Base-by-base conservation (phyloP, 35 echinoderm and acorn worm species). In the Ophiothrix spiculata region DNA sequence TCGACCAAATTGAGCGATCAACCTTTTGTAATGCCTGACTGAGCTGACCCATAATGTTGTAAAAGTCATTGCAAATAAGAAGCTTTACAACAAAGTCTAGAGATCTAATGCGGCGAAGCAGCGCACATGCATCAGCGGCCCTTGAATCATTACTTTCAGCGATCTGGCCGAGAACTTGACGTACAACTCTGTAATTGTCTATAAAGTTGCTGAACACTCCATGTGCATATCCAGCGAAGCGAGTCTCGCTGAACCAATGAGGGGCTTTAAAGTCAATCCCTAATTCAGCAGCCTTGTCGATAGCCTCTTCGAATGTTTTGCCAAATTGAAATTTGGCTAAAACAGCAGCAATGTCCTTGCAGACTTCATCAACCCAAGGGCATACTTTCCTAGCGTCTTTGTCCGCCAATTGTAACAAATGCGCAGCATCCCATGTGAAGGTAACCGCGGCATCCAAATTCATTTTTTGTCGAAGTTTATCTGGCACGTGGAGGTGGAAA, bases 181-280 rank as follows among this genome's bases (percentile, higher is more conserved):
- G 17, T 6, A 69, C 60, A 25, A 69, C 60, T 69, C 29, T 69
- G 25, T 69, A 69, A 28, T 69, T 69, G 8, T 54, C 21, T 28
- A 69, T 69, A 28, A 69, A 69, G 23, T 69, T 69, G 25, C 10
- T 15, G 60, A 69, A 69, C 23, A 69, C 60, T 25, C 10, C 29
- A 28, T 69, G 60, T 10, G 60, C 60, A 69, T 69, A 69, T 4
- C 16, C 2, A 28, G 60, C 60, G 25, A 69, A 69, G 60, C 60
- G 60, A 25, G 60, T 69, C 3, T 69, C 60, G 29, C 16, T 25
- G 60, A 69, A 69, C 60, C 60, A 69, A 4, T 69, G 60, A 12
- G 82, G 54, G 4, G 82, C 49, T 42, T 74, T 69, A 17, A 84
- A 31, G 33, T 84, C 82, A 37, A 84, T 32, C 10, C 63, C 82